Evolutionary conservation across 2,888 invertebrate genomes (phyloP), one percentile per base, ranked within the genome.

Genomic region (Pteria penguin): DNA sequence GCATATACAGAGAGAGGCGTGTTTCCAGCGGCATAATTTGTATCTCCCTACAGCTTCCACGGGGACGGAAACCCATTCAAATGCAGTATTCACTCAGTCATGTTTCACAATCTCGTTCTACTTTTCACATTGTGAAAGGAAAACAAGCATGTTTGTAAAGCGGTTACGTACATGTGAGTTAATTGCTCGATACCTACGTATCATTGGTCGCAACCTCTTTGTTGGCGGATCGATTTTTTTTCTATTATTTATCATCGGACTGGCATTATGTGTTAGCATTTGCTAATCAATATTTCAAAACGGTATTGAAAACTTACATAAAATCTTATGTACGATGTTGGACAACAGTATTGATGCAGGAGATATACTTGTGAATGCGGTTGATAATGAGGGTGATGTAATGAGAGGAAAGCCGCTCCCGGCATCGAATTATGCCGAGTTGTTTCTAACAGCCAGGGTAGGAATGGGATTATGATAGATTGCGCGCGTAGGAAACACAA

Each of bases 201-300:
- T 14, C 27, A 24, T 24, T 60, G 60, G 18, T 26, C 5, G 24
- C 4, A 26, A 60, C 11, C 14, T 22, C 57, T 24, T 22, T 26
- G 27, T 26, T 8, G 14, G 60, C 18, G 24, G 60, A 29, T 57
- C 55, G 55, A 31, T 55, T 57, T 68, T 68, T 68, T 68, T 36
- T 65, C 68, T 68, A 68, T 68, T 68, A 68, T 68, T 68, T 57
- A 68, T 68, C 57, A 58, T 68, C 57, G 33, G 54, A 31, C 57
- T 55, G 33, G 31, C 24, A 68, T 33, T 26, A 26, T 57, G 32
- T 57, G 57, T 68, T 60, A 33, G 32, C 68, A 33, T 33, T 57
- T 68, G 31, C 32, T 22, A 33, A 68, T 68, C 68, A 68, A 68
- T 68, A 68, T 68, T 68, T 68, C 33, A 36, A 63, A 68, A 45